Base-by-base conservation (phyloP, 2,888 invertebrate genomes). In the Nemapogon koenigi region DNA sequence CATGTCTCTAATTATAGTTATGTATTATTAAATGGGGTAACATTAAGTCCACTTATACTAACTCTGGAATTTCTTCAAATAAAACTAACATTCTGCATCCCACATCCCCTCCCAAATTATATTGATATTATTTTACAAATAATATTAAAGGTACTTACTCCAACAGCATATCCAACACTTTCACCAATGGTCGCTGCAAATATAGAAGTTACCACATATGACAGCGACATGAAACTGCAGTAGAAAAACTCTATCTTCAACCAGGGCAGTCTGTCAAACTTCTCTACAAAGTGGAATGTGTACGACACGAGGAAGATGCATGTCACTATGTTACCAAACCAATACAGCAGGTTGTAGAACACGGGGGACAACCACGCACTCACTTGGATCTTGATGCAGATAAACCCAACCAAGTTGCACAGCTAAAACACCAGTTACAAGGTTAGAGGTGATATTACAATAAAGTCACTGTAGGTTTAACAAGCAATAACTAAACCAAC, bases 211-310 rank as follows among this genome's bases (percentile, higher is more conserved):
- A 90, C 83, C 33, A 93, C 76, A 54, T 90, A 93, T 16, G 88
- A 82, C 11, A 87, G 55, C 0, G 84, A 72, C 85, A 90, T 88
- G 0, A 86, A 43, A 1, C 73, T 75, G 55, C 90, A 89, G 67
- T 83, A 93, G 35, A 83, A 72, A 49, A 91, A 83, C 70, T 94
- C 93, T 47, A 87, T 82, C 62, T 89, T 89, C 26, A 91, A 69
- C 94, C 94, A 94, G 0, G 94, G 94, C 53, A 91, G 83, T 51
- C 81, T 84, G 55, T 87, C 86, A 46, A 88, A 84, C 58, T 89
- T 90, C 67, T 94, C 94, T 37, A 94, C 83, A 6, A 94, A 76
- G 61, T 94, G 94, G 62, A 93, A 90, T 28, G 89, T 57, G 61
- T 94, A 95, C 44, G 90, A 80, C 0, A 85, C 75, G 11, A 94